A percentile compares a stretch with the other conserved stretches of the same genome.
These are phyloP conservation scores for Oceanodroma tethys DNA, from an alignment of 2,113 vertebrate species.

Conservation along the genomic window DNA sequence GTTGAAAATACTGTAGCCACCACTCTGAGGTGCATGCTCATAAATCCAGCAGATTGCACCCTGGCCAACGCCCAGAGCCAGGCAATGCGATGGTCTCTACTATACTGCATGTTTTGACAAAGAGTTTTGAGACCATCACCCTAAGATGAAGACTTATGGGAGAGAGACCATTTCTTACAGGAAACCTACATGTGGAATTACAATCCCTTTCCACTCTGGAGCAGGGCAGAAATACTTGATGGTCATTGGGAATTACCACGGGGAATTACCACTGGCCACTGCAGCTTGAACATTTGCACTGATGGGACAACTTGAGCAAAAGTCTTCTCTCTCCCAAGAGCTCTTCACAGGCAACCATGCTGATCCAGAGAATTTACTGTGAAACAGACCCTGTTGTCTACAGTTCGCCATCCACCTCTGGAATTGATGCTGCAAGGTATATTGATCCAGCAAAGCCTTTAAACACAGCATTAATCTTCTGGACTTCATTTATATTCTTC, in stretches of 20 bases:
- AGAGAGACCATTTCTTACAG: background rate
- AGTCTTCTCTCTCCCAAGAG: background rate
- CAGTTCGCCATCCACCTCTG: background rate
- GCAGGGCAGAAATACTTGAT: background rate
- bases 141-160: background rate
- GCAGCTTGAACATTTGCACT: background rate
- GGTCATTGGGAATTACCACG: background rate
- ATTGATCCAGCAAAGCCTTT: background rate
- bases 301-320: background rate
- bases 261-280: background rate
- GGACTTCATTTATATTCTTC: background rate
- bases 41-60: background rate
- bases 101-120: background rate
- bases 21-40: background rate
- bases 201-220: background rate
- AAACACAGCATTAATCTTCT: background rate
- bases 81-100: rapidly evolving
- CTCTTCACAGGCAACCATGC: background rate
- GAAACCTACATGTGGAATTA: background rate
- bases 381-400: background rate
- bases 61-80: background rate
- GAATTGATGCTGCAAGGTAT: background rate
- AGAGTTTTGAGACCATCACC: background rate
- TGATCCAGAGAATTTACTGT: background rate
- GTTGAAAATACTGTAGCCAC: background rate